Evolutionary conservation across 2,113 vertebrate species (phyloP).

Genomic region (Acrocephalus kingi): DNA sequence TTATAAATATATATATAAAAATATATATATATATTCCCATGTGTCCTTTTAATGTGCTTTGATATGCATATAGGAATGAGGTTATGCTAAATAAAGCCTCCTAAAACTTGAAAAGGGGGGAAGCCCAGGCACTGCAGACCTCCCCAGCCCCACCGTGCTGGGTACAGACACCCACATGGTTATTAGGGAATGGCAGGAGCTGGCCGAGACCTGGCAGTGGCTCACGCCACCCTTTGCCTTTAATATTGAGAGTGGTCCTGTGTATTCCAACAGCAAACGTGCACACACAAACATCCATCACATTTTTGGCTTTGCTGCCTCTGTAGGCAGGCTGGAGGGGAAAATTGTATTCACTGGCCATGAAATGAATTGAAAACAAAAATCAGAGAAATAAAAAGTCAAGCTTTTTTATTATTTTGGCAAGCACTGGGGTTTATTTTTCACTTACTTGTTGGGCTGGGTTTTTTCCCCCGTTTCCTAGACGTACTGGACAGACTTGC

Average conservation of each 20-base stretch:
- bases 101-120: background rate
- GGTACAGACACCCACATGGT: fast-evolving
- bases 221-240: background rate
- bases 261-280: background rate
- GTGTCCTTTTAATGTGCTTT: background rate
- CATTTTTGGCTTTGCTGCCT: background rate
- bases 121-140: background rate
- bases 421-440: background rate
- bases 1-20: background rate
- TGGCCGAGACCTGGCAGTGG: background rate
- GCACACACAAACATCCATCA: background rate
- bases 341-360: slow-evolving; percentile 6
- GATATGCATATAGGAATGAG: background rate
- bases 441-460: background rate
- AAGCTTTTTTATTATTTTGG: slow-evolving; percentile 4
- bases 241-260: background rate
- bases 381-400: background rate
- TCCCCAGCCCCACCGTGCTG: background rate
- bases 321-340: background rate
- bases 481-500: background rate
- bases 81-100: background rate
- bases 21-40: background rate
- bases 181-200: background rate
- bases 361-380: slow-evolving; percentile 20
- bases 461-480: slow-evolving; percentile 16